Evolutionary conservation across 2,888 invertebrate species (phyloP).

Genomic region (Melanophora roralis): DNA sequence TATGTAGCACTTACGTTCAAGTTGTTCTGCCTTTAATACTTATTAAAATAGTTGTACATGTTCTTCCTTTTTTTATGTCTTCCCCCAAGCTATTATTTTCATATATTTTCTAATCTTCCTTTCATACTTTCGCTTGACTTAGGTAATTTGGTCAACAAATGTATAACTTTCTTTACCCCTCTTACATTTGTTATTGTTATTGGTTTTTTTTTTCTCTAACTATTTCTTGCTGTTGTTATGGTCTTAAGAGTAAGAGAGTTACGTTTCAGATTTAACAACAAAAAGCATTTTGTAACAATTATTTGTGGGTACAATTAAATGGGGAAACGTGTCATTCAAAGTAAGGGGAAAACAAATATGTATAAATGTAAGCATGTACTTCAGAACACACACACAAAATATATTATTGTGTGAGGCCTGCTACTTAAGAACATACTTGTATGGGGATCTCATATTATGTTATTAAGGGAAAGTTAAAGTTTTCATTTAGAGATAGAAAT

Average conservation of each 20-base stretch:
- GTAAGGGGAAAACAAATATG: background rate
- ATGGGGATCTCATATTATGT: too few species aligned
- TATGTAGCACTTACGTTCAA: too few species aligned
- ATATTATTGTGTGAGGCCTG: background rate
- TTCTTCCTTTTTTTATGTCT: background rate
- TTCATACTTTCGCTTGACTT: constrained; percentile 11
- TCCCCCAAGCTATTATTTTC: background rate
- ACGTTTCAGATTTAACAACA: constrained; percentile 30
- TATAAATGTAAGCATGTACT: too few species aligned
- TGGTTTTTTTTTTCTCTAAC: background rate
- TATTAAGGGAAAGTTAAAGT: too few species aligned
- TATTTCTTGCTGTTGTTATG: background rate
- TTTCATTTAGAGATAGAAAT: too few species aligned
- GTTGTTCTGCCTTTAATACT: background rate
- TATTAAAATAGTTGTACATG: constrained; percentile 11
- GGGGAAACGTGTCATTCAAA: constrained; percentile 28
- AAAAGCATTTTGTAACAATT: constrained; percentile 52
- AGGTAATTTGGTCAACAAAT: constrained; percentile 49
- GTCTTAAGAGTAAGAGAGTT: constrained; percentile 23
- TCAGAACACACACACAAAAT: too few species aligned
- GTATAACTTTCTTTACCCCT: constrained; percentile 46
- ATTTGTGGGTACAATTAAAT: constrained; percentile 48
- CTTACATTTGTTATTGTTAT: background rate
- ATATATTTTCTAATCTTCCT: background rate
- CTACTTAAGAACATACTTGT: background rate